phyloP scores from a whole-genome alignment of 2,797 vertebrate species.

The Delichon dasypus region DNA sequence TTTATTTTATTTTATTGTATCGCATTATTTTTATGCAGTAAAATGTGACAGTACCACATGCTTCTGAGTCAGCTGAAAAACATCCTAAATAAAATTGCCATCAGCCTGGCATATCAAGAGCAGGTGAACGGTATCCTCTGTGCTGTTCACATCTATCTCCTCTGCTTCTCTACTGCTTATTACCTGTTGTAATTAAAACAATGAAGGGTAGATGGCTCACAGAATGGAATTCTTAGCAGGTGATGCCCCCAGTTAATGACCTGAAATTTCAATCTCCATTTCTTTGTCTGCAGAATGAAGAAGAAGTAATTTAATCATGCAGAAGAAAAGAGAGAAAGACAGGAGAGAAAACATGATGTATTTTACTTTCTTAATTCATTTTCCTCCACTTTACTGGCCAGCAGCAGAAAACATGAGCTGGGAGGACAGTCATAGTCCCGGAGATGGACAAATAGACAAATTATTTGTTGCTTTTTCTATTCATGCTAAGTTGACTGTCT shows the following conservation, averaged over 20 bases:
- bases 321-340: not conserved
- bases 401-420: not conserved
- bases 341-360: not conserved
- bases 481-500: not conserved
- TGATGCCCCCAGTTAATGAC: not conserved
- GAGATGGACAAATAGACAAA: not conserved
- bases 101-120: not conserved
- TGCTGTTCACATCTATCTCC: not conserved
- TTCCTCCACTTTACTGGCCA: not conserved
- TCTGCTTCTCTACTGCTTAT: not conserved
- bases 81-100: slow-evolving; percentile 33
- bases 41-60: slow-evolving; percentile 1
- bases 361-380: not conserved
- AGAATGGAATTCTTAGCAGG: not conserved
- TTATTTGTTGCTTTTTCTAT: not conserved
- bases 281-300: not conserved
- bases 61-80: slow-evolving; percentile 35
- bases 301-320: not conserved
- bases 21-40: not conserved
- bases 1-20: not conserved
- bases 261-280: not conserved
- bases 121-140: not conserved
- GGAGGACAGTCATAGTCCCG: not conserved
- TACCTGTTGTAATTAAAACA: not conserved
- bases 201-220: not conserved